Evolutionary conservation across 2,797 vertebrate genomes (phyloP), one percentile per base, ranked within the genome.

Genomic region (Anguilla marmorata): DNA sequence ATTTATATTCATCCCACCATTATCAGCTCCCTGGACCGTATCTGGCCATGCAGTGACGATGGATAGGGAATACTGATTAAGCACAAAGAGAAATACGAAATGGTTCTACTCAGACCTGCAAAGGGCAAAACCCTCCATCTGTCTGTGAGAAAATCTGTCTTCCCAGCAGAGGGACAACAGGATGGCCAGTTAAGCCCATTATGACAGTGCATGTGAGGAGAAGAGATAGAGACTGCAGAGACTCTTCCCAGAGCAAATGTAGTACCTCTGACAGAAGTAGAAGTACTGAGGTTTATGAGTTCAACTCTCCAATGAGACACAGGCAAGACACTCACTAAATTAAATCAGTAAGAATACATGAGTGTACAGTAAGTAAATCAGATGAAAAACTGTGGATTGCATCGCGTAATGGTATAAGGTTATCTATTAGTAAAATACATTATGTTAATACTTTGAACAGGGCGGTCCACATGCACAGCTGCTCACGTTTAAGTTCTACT

Each of bases 1-100:
- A 63, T 58, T 37, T 76, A 76, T 12, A 76, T 76, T 76, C 33
- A 76, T 76, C 8, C 74, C 69, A 72, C 69, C 69, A 72, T 72
- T 2, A 27, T 33, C 14, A 76, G 27, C 74, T 76, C 16, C 14
- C 74, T 76, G 30, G 41, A 33, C 37, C 37, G 74, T 41, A 41
- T 41, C 74, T 76, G 33, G 27, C 37, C 30, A 74, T 76, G 74
- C 74, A 76, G 14, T 16, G 33, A 76, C 12, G 12, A 37, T 16
- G 30, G 33, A 76, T 76, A 16, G 19, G 74, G 69, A 72, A 72
- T 76, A 41, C 30, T 76, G 37, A 76, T 76, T 41, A 16, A 76
- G 74, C 74, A 76, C 74, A 37, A 76, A 76, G 74, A 37, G 33
- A 41, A 76, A 76, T 41, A 76, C 6, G 16, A 76, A 76, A 76